Evolutionary conservation across 2,113 vertebrate species (phyloP).

Genomic region (Prunella fulvescens): DNA sequence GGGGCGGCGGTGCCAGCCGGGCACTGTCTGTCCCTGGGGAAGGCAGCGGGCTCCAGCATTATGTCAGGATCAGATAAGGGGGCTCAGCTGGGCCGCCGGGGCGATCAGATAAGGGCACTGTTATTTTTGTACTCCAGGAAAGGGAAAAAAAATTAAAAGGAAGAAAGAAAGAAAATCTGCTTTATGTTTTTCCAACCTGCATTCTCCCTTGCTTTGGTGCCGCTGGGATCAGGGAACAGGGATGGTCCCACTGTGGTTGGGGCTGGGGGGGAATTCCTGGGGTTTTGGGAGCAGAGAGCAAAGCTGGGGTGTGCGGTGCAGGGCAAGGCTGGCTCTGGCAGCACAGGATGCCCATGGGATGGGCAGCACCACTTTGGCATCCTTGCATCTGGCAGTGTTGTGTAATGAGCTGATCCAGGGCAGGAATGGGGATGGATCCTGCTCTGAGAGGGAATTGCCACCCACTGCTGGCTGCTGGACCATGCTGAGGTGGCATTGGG

Average conservation of each 20-base stretch:
- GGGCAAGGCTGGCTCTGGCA: background rate
- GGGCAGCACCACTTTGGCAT: background rate
- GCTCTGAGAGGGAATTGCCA: background rate
- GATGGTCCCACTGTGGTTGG: background rate
- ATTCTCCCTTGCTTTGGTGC: background rate
- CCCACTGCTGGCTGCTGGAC: background rate
- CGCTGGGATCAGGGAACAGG: conserved; percentile 34
- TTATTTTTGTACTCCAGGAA: conserved; percentile 74
- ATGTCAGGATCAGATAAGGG: conserved; percentile 79
- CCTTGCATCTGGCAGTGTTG: background rate
- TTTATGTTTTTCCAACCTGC: conserved; percentile 7
- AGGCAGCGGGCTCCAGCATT: conserved; percentile 63
- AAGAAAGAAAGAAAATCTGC: conserved; percentile 54
- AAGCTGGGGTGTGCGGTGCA: rapidly evolving
- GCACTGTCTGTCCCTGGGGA: conserved; percentile 38
- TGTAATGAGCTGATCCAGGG: background rate
- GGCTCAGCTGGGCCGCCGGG: conserved; percentile 54
- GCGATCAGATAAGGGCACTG: conserved; percentile 75
- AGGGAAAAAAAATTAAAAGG: conserved; percentile 58
- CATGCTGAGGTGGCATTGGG: rapidly evolving
- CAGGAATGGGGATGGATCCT: background rate
- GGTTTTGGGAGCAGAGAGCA: background rate
- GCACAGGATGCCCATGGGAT: background rate
- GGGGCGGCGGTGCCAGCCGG: background rate
- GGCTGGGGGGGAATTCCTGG: background rate